phyloP scores from a whole-genome alignment of 2,113 vertebrate genomes.

The Paramisgurnus dabryanus region DNA sequence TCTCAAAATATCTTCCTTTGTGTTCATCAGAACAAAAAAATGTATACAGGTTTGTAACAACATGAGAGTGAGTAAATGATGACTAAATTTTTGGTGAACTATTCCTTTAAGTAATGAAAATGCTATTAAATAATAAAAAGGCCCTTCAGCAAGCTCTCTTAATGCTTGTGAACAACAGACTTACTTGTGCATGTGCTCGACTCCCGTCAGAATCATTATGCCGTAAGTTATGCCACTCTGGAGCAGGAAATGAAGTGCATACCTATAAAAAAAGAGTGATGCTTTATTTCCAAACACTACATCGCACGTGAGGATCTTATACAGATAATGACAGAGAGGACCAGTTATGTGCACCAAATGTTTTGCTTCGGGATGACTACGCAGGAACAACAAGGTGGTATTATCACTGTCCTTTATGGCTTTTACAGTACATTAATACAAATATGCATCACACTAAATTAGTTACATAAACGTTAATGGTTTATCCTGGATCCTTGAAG shows the following conservation, averaged over 20 bases:
- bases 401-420: background rate
- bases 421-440: background rate
- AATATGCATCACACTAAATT: no score
- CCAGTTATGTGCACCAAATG: background rate
- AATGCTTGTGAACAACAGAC: constrained; percentile 52
- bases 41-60: no score
- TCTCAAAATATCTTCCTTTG: no score
- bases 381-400: background rate
- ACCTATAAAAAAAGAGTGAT: constrained; percentile 72
- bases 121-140: no score
- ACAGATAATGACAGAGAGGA: background rate
- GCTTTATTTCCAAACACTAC: background rate
- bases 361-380: background rate
- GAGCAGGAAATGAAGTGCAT: constrained; percentile 93
- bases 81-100: no score
- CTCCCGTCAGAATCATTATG: constrained; percentile 90
- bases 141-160: no score
- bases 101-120: no score
- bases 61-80: no score
- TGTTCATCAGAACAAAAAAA: no score
- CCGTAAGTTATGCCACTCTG: constrained; percentile 93
- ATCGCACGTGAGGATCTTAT: background rate
- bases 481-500: no score
- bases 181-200: constrained; percentile 94
- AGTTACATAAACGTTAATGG: no score